These are phyloP conservation scores for Sebastes paucispinis DNA, from an alignment of 2,797 vertebrate species.

Conservation along the genomic window DNA sequence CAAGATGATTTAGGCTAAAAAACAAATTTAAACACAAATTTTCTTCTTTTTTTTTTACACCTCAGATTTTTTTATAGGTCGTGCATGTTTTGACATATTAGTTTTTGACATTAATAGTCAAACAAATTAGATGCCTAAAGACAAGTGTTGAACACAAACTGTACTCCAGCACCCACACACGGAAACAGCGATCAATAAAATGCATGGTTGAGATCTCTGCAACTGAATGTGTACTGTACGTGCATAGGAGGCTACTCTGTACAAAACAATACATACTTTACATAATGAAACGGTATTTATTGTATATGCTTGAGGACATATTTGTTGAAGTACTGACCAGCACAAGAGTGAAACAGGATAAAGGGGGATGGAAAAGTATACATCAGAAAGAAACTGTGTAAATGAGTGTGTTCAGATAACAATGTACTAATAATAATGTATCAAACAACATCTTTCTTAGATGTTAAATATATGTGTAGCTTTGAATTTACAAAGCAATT, in stretches of 20 bases:
- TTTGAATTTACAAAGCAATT: background rate
- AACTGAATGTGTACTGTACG: background rate
- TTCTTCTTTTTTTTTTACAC: background rate
- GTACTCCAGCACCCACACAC: background rate
- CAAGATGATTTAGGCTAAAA: background rate
- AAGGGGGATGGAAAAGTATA: background rate
- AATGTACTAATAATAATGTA: background rate
- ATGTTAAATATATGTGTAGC: background rate
- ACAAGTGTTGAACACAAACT: background rate
- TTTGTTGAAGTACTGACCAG: background rate
- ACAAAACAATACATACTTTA: background rate
- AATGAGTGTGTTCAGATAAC: background rate
- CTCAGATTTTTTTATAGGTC: background rate
- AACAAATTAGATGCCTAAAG: constrained; percentile 12
- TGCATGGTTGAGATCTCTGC: background rate
- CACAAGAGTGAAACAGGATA: background rate
- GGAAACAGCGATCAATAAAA: constrained; percentile 1
- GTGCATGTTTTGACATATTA: background rate
- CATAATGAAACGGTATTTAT: background rate
- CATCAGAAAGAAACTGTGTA: background rate
- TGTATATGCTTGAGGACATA: background rate
- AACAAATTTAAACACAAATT: background rate
- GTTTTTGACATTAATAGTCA: no score
- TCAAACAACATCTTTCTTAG: background rate
- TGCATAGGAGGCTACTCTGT: background rate